Evolutionary conservation across 1,140 invertebrate genomes (phyloP).

Genomic region (Acromyrmex heyeri): DNA sequence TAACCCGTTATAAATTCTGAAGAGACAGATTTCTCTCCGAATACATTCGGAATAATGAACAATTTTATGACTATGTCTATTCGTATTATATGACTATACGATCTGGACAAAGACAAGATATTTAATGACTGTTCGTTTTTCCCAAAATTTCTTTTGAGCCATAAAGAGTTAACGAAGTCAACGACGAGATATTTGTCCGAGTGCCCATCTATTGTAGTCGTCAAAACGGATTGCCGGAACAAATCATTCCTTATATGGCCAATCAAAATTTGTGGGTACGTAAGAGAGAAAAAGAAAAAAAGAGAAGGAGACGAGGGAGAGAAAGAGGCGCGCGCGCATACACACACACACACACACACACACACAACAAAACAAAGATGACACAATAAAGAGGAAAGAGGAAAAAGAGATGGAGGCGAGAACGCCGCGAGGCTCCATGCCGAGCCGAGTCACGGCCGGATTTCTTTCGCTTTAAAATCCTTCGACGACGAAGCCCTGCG

Average conservation of each 20-base stretch:
- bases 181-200: conserved; percentile 50
- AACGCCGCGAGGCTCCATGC: conserved; percentile 67
- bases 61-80: neutral
- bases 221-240: conserved; percentile 52
- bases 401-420: conserved; percentile 5
- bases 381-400: conserved; percentile 13
- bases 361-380: conserved; percentile 26
- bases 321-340: neutral
- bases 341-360: no score
- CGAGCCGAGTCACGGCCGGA: conserved; percentile 71
- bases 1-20: conserved; percentile 9
- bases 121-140: neutral
- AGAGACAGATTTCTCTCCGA: neutral
- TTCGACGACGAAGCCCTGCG: conserved; percentile 46
- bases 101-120: neutral
- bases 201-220: neutral
- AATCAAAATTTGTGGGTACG: conserved; percentile 68
- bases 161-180: conserved; percentile 31
- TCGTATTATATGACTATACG: no score
- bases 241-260: conserved; percentile 74
- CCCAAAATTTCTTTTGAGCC: neutral
- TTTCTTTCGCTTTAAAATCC: conserved; percentile 70
- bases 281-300: conserved; percentile 46
- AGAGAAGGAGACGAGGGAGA: neutral
- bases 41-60: neutral